A percentile compares a stretch with the other conserved stretches of the same genome.
phyloP scores from a whole-genome alignment of 2,113 vertebrate species.

The cat (Felis catus) region F.catus_Fca126_mat1.0 CM031420.1:96563501-96564000 shows the following conservation, averaged over 20 bases:
- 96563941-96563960: neutral
- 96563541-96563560: conserved; percentile 82
- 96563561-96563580: conserved; percentile 68
- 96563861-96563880: conserved; percentile 12
- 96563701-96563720: neutral
- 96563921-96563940: neutral
- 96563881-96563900: neutral
- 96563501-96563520: conserved; percentile 72
- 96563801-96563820: neutral
- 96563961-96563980: neutral
- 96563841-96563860: neutral
- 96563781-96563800: neutral
- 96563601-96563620: conserved; percentile 62
- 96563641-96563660: neutral
- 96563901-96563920: neutral
- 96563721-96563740: neutral
- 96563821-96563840: neutral
- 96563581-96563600: conserved; percentile 61
- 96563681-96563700: neutral
- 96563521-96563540: conserved; percentile 77
- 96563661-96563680: neutral
- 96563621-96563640: neutral
- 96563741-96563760: neutral
- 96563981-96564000: conserved; percentile 54
- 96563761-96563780: neutral